Percentiles rank a stretch among this genome's conserved stretches.
Conservation (phyloP, 1,140 invertebrate genomes). For the Caenorhabditis elegans region DNA sequence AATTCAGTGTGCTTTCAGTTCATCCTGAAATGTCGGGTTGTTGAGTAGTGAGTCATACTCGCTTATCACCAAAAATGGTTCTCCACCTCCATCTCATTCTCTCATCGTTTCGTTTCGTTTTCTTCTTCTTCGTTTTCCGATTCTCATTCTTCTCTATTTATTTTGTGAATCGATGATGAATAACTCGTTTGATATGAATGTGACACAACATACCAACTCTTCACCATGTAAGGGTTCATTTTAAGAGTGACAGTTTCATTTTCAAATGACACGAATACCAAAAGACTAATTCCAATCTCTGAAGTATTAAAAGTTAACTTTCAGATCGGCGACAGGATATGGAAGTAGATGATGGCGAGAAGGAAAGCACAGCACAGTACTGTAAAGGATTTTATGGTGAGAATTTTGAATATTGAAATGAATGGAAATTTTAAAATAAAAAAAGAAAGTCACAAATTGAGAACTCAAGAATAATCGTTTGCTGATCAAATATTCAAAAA, state of each 20-base stretch:
- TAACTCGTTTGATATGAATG: constrained; percentile 31
- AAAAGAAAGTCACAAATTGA: no score
- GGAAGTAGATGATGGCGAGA: background rate
- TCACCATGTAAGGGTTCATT: constrained; percentile 15
- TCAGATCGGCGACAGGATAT: constrained; percentile 2
- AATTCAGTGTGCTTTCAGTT: constrained; percentile 3
- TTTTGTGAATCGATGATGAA: constrained; percentile 32
- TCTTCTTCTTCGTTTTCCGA: background rate
- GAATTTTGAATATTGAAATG: background rate
- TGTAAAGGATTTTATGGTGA: constrained; percentile 21
- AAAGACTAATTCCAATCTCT: no score
- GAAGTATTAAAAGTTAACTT: background rate
- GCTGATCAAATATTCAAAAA: constrained; percentile 19
- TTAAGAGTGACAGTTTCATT: background rate
- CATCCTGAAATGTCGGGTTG: background rate
- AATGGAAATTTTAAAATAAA: background rate
- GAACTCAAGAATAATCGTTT: background rate
- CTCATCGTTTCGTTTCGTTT: constrained; percentile 10
- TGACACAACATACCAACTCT: constrained; percentile 15
- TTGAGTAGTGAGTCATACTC: background rate
- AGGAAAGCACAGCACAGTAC: constrained; percentile 3
- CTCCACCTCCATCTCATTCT: constrained; percentile 16
- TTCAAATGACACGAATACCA: no score
- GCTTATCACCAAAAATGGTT: constrained; percentile 28
- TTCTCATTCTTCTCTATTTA: constrained; percentile 8